These are phyloP conservation scores for Lepetodrilus schrolli DNA, from an alignment of 2,888 invertebrate genomes.

Conservation along the genomic window DNA sequence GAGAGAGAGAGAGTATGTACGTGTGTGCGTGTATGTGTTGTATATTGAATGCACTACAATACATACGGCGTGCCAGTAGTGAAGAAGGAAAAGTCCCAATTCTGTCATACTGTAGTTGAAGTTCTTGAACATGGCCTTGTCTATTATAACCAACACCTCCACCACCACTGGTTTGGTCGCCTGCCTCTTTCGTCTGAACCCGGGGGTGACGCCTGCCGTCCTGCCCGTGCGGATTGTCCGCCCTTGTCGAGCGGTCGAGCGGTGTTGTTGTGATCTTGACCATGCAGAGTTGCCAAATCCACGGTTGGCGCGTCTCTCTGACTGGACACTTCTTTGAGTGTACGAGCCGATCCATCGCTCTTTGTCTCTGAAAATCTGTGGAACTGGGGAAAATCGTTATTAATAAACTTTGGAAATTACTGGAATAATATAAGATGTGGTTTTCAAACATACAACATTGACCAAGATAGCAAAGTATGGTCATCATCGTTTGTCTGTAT, in stretches of 20 bases:
- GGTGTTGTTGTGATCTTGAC: background rate
- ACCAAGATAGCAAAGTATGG: no score
- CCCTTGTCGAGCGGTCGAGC: background rate
- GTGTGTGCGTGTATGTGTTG: background rate
- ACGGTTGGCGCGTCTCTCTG: background rate
- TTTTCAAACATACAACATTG: no score
- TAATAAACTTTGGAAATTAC: background rate
- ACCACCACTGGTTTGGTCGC: slow-evolving; percentile 35
- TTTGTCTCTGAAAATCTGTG: slow-evolving; percentile 32
- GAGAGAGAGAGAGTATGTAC: no score
- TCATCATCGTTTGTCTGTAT: no score
- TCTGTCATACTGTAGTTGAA: slow-evolving; percentile 60
- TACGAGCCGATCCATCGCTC: slow-evolving; percentile 14
- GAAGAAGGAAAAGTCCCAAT: slow-evolving; percentile 59
- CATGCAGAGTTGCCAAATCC: background rate
- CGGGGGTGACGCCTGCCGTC: background rate
- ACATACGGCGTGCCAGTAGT: slow-evolving; percentile 67
- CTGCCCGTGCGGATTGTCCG: background rate
- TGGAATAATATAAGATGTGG: background rate
- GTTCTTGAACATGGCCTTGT: slow-evolving; percentile 54
- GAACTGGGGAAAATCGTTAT: slow-evolving; percentile 13
- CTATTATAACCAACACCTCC: slow-evolving; percentile 59
- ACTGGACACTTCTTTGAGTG: background rate
- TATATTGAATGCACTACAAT: no score
- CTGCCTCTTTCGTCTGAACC: background rate